Conservation (phyloP, 2,888 invertebrate genomes). For the Drosophila mulleri region DNA sequence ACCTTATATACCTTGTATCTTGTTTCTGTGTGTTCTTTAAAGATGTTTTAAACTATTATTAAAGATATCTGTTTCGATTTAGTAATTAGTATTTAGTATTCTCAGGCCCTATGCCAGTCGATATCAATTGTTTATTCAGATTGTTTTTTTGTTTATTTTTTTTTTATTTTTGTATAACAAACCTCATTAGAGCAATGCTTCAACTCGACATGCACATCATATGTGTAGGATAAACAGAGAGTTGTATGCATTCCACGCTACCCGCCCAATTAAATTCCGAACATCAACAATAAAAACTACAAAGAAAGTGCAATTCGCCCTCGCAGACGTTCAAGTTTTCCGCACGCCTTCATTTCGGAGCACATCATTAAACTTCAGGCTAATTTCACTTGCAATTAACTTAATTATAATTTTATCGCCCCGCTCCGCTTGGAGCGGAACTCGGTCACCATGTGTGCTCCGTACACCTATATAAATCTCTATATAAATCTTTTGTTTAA, state of each 20-base stretch:
- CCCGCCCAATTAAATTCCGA: constrained; percentile 10
- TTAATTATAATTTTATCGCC: constrained; percentile 76
- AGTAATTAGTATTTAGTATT: neutral
- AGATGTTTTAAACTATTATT: too few species aligned
- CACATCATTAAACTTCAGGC: constrained; percentile 69
- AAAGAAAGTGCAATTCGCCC: constrained; percentile 42
- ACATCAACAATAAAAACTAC: constrained; percentile 37
- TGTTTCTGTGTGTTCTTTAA: too few species aligned
- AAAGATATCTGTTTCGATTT: too few species aligned
- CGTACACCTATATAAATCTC: constrained; percentile 45
- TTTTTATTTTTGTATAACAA: neutral
- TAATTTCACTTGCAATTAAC: constrained; percentile 78
- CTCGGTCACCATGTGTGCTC: constrained; percentile 56
- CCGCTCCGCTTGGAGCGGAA: constrained; percentile 45
- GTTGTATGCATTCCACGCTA: neutral
- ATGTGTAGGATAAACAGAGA: constrained; percentile 26
- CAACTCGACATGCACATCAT: constrained; percentile 16
- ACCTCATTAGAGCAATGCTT: neutral
- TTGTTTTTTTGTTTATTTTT: too few species aligned
- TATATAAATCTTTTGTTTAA: constrained; percentile 23
- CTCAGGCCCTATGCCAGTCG: neutral
- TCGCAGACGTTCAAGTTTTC: constrained; percentile 16
- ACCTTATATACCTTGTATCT: too few species aligned
- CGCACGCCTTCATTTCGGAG: constrained; percentile 48
- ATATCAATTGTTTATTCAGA: neutral